Conservation (phyloP, 2,797 vertebrate species). For the Synanceia verrucosa region DNA sequence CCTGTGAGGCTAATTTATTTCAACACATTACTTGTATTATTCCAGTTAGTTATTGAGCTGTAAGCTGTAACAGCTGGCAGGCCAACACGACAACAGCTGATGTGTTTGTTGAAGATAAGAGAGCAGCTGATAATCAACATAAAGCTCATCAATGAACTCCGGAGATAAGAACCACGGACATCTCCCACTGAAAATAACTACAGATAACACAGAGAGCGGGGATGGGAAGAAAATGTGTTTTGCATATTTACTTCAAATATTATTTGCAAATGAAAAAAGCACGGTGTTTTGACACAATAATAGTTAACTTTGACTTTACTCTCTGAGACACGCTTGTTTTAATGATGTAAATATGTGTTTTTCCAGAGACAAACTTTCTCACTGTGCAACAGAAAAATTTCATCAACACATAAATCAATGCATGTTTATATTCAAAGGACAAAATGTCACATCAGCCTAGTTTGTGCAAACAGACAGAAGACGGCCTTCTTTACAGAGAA, state of each 20-base stretch:
- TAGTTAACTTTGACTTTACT: neutral
- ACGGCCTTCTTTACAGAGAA: conserved; percentile 31
- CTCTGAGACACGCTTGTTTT: neutral
- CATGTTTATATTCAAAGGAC: conserved; percentile 26
- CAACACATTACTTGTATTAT: neutral
- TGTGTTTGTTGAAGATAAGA: conserved; percentile 81
- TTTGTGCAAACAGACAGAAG: conserved; percentile 55
- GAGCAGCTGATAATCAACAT: conserved; percentile 72
- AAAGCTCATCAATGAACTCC: conserved; percentile 66
- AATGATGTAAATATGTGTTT: neutral
- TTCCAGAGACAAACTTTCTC: neutral
- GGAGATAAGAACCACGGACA: conserved; percentile 50
- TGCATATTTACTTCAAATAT: too few relatives aligned
- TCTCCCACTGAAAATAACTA: conserved; percentile 45
- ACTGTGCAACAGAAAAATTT: neutral
- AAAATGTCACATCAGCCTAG: conserved; percentile 27
- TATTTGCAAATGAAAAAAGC: too few relatives aligned
- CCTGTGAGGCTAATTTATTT: neutral
- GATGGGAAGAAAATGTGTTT: neutral
- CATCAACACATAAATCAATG: conserved; percentile 5
- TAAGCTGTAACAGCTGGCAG: neutral
- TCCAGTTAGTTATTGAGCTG: neutral
- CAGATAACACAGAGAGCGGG: conserved; percentile 35
- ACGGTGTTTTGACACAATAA: too few relatives aligned
- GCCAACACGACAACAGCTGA: conserved; percentile 26